Percentiles rank a stretch among this genome's conserved stretches.
These are phyloP conservation scores for Suillia variegata DNA, from an alignment of 2,888 invertebrate genomes.

Conservation along the genomic window DNA sequence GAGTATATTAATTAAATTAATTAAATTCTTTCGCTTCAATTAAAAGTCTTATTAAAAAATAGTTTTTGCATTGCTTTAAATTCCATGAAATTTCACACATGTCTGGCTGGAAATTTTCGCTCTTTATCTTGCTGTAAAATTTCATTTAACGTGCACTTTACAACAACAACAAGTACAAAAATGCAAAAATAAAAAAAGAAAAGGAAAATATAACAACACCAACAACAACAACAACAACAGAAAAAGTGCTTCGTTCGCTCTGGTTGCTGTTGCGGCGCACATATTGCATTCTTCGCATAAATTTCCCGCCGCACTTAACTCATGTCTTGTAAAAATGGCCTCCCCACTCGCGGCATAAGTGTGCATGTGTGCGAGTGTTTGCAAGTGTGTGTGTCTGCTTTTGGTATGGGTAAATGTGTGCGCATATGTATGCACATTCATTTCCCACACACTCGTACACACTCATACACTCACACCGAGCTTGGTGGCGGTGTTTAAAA, in stretches of 20 bases:
- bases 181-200: too few relatives aligned
- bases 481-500: constrained; percentile 35
- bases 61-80: constrained; percentile 16
- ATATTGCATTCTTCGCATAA: constrained; percentile 53
- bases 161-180: too few relatives aligned
- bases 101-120: not conserved
- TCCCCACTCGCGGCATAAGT: constrained; percentile 3
- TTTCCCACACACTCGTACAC: constrained; percentile 22
- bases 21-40: constrained; percentile 55
- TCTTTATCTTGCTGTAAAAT: not conserved
- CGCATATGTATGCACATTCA: constrained; percentile 32
- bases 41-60: constrained; percentile 49
- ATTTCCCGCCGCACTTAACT: constrained; percentile 50
- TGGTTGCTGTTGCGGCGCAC: constrained; percentile 32
- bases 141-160: not conserved
- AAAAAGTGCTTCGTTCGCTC: too few relatives aligned
- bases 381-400: not conserved
- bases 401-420: not conserved
- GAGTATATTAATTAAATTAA: constrained; percentile 46
- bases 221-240: too few relatives aligned
- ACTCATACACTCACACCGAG: constrained; percentile 14
- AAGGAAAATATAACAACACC: too few relatives aligned
- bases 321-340: constrained; percentile 33
- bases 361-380: not conserved
- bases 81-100: constrained; percentile 7